Evolutionary conservation across 2,888 invertebrate species (phyloP).

Genomic region (Stenodera caucasica): DNA sequence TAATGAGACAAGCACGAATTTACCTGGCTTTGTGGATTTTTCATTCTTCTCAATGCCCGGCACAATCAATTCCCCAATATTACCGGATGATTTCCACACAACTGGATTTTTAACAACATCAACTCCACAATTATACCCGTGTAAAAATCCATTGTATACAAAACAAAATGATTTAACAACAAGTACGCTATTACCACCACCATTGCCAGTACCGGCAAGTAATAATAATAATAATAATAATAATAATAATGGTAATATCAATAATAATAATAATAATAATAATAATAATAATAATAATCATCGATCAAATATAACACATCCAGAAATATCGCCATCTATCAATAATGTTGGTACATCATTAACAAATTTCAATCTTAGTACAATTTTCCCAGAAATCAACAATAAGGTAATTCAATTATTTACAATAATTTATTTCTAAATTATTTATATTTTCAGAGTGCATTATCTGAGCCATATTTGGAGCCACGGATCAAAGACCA

Average conservation of each 20-base stretch:
- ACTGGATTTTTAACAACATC: conserved; percentile 50
- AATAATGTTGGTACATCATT: conserved; percentile 58
- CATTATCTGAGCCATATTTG: conserved; percentile 28
- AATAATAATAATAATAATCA: conserved; percentile 11
- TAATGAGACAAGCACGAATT: conserved; percentile 36
- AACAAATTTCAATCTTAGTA: conserved; percentile 80
- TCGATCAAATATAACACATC: conserved; percentile 42
- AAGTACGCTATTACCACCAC: conserved; percentile 41
- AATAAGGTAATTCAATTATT: conserved; percentile 55
- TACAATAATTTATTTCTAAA: background rate
- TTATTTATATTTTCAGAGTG: conserved; percentile 24
- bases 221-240: conserved; percentile 17
- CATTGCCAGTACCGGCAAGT: conserved; percentile 36
- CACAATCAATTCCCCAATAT: conserved; percentile 52
- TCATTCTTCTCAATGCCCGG: conserved; percentile 52
- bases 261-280: conserved; percentile 9
- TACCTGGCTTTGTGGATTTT: conserved; percentile 50
- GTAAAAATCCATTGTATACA: conserved; percentile 52
- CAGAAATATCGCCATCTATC: conserved; percentile 47
- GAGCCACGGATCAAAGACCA: conserved; percentile 19
- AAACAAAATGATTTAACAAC: conserved; percentile 45
- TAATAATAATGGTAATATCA: conserved; percentile 19
- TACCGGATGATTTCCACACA: conserved; percentile 54
- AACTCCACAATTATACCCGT: conserved; percentile 48
- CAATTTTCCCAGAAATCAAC: conserved; percentile 84